Evolutionary conservation across 2,888 invertebrate genomes (phyloP).

Genomic region (Caenorhabditis plicata): DNA sequence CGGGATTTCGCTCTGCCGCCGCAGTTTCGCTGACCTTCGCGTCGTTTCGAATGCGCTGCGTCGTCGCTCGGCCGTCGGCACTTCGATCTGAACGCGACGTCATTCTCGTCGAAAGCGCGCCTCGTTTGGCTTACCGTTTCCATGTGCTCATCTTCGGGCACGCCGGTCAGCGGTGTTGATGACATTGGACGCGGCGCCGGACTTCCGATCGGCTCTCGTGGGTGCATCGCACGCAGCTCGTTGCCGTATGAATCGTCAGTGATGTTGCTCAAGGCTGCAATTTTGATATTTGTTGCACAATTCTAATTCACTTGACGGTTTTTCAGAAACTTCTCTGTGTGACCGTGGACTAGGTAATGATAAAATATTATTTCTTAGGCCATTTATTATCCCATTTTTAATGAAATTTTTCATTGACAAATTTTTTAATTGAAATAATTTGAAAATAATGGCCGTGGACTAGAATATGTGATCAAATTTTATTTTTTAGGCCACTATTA

Average conservation of each 20-base stretch:
- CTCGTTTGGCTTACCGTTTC: background rate
- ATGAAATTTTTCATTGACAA: no score
- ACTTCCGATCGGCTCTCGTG: constrained; percentile 42
- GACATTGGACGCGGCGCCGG: constrained; percentile 40
- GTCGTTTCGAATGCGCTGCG: constrained; percentile 34
- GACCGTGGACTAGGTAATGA: no score
- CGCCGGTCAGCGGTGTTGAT: constrained; percentile 18
- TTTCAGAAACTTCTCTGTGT: no score
- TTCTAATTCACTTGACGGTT: no score
- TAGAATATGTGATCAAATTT: no score
- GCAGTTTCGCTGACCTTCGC: constrained; percentile 29
- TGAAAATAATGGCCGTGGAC: no score
- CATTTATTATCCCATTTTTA: no score
- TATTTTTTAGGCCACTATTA: no score
- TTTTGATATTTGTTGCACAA: background rate
- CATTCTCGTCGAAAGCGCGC: background rate
- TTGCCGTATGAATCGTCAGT: constrained; percentile 6
- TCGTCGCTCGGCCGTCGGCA: constrained; percentile 22
- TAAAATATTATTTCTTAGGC: no score
- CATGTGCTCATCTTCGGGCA: constrained; percentile 17
- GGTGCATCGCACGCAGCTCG: constrained; percentile 26
- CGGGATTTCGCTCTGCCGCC: constrained; percentile 37
- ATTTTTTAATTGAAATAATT: no score
- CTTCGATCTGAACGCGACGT: constrained; percentile 6
- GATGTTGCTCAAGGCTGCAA: constrained; percentile 23